These are phyloP conservation scores for Helicoverpa assulta DNA, from an alignment of 2,888 invertebrate species.

Conservation along the genomic window DNA sequence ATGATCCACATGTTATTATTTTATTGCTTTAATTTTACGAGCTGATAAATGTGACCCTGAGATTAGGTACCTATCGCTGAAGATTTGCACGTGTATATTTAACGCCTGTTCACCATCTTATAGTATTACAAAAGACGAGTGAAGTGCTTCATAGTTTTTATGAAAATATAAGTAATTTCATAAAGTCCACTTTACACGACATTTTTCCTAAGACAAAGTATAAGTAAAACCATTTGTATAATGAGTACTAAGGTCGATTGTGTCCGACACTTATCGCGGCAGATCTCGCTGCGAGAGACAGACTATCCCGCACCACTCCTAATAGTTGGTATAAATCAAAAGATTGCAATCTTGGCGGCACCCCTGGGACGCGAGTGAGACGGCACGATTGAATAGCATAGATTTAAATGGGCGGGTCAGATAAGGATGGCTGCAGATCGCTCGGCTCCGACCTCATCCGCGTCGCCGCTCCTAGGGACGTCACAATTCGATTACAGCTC, in stretches of 20 bases:
- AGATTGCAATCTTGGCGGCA: conserved; percentile 90
- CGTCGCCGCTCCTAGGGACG: conserved; percentile 84
- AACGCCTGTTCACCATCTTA: conserved; percentile 15
- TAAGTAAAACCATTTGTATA: conserved; percentile 85
- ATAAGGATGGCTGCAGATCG: conserved; percentile 88
- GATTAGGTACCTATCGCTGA: conserved; percentile 21
- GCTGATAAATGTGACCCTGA: conserved; percentile 20
- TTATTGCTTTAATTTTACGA: conserved; percentile 17
- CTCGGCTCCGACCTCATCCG: conserved; percentile 78
- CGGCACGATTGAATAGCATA: conserved; percentile 90
- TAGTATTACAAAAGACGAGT: conserved; percentile 18
- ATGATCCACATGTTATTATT: conserved; percentile 1
- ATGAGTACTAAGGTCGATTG: conserved; percentile 86
- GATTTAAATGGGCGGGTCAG: conserved; percentile 89
- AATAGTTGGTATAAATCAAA: conserved; percentile 91
- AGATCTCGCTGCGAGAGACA: conserved; percentile 85
- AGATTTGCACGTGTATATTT: conserved; percentile 11
- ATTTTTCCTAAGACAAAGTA: conserved; percentile 58
- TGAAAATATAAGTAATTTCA: conserved; percentile 12
- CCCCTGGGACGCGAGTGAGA: conserved; percentile 90
- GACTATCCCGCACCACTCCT: conserved; percentile 88
- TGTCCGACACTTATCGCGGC: conserved; percentile 83
- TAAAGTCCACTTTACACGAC: conserved; percentile 30
- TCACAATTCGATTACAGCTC: conserved; percentile 91
- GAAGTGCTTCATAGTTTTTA: conserved; percentile 23